Conservation (phyloP, 2,113 vertebrate species). For the Paracanthobrama guichenoti region DNA sequence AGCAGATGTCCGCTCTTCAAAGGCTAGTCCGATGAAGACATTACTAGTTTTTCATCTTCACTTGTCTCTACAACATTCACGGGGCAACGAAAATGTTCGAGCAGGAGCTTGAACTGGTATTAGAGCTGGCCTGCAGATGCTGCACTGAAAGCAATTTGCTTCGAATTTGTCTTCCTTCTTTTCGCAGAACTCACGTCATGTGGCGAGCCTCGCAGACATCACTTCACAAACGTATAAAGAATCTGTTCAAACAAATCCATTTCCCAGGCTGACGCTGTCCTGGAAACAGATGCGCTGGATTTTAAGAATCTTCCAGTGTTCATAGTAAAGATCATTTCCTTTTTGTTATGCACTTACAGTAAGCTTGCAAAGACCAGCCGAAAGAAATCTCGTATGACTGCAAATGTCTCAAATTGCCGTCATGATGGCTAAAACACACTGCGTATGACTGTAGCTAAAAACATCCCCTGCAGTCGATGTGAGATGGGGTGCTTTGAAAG, state of each 20-base stretch:
- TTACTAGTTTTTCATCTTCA: conserved; percentile 27
- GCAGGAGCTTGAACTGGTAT: conserved; percentile 12
- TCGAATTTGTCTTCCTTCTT: not conserved
- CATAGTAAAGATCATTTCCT: not conserved
- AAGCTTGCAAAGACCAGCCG: not conserved
- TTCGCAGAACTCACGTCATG: not conserved
- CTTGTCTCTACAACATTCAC: conserved; percentile 24
- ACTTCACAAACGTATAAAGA: conserved; percentile 3
- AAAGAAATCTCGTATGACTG: conserved; percentile 20
- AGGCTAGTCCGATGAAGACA: conserved; percentile 31
- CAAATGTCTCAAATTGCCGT: conserved; percentile 25
- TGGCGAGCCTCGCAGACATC: conserved; percentile 10
- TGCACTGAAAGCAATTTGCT: conserved; percentile 35
- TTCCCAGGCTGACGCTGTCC: conserved; percentile 32
- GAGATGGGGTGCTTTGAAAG: conserved; percentile 42
- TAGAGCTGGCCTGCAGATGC: conserved; percentile 30
- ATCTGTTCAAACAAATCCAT: conserved; percentile 15
- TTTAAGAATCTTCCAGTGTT: conserved; percentile 14
- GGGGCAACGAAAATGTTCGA: not conserved
- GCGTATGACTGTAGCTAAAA: conserved; percentile 40
- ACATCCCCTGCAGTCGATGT: conserved; percentile 32
- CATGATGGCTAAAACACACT: conserved; percentile 54
- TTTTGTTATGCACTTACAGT: not conserved
- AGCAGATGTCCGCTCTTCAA: conserved; percentile 49
- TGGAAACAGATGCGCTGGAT: conserved; percentile 32